phyloP scores from a whole-genome alignment of 37 sponge, comb jelly and placozoan species.

The Chondrilla cf. caribensis region DNA sequence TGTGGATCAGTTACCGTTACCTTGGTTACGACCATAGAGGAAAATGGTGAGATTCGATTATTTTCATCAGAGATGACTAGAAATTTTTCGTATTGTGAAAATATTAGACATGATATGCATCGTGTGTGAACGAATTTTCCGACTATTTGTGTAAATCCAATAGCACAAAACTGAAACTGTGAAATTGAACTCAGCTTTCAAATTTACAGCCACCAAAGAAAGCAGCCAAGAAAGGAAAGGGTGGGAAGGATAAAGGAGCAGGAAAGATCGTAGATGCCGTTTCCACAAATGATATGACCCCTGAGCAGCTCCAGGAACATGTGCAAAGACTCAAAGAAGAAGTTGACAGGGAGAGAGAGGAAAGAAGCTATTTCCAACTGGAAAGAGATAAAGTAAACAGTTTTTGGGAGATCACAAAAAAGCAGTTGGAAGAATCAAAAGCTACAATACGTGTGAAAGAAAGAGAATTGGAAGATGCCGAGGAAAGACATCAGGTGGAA shows the following conservation, averaged over 20 bases:
- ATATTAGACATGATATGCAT: too few species aligned
- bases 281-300: conserved; percentile 90
- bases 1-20: too few species aligned
- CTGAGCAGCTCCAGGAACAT: conserved; percentile 93
- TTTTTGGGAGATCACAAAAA: conserved; percentile 99
- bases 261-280: conserved; percentile 85
- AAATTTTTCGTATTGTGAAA: too few species aligned
- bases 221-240: conserved; percentile 53
- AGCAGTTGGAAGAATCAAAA: conserved; percentile 81
- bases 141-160: too few species aligned
- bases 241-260: conserved; percentile 65
- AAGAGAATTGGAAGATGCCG: conserved; percentile 90
- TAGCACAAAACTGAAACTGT: too few species aligned
- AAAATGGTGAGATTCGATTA: too few species aligned
- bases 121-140: too few species aligned
- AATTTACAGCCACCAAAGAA: conserved; percentile 30
- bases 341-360: conserved; percentile 91
- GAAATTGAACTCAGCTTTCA: too few species aligned
- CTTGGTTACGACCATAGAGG: too few species aligned
- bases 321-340: conserved; percentile 85
- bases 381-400: conserved; percentile 96
- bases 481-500: conserved; percentile 98
- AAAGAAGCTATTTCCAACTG: conserved; percentile 96
- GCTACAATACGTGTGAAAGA: conserved; percentile 87
- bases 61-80: too few species aligned